Conservation (phyloP, 2,113 vertebrate species). For the Coreoperca whiteheadi region DNA sequence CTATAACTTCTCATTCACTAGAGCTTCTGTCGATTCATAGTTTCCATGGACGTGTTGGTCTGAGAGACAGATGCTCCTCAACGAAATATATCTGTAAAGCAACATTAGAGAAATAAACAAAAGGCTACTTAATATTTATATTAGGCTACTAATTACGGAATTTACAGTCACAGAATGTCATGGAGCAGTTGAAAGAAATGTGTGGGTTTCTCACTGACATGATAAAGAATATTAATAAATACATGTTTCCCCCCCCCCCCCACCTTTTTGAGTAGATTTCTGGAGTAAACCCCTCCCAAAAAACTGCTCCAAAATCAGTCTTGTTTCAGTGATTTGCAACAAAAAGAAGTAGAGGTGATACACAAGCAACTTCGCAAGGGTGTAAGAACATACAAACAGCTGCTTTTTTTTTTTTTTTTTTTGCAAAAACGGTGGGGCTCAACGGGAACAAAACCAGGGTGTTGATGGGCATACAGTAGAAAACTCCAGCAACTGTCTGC, state of each 20-base stretch:
- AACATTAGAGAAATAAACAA: constrained; percentile 54
- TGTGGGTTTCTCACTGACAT: constrained; percentile 60
- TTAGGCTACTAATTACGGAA: constrained; percentile 87
- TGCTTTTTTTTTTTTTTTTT: constrained; percentile 14
- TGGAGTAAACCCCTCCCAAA: neutral
- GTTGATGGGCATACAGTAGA: constrained; percentile 23
- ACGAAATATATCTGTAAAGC: constrained; percentile 75
- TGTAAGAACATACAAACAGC: constrained; percentile 11
- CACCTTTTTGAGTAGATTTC: constrained; percentile 45
- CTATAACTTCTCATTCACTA: constrained; percentile 79
- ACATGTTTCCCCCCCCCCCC: constrained; percentile 42
- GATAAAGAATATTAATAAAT: constrained; percentile 81
- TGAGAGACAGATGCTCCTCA: constrained; percentile 67
- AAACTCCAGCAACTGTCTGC: constrained; percentile 31
- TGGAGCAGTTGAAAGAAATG: constrained; percentile 69
- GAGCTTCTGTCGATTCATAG: constrained; percentile 61
- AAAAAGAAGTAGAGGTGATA: constrained; percentile 39
- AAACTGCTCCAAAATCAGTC: constrained; percentile 10
- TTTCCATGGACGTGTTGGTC: constrained; percentile 54
- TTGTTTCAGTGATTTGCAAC: constrained; percentile 25
- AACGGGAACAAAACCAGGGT: constrained; percentile 4
- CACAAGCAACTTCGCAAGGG: constrained; percentile 34
- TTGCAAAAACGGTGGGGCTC: neutral
- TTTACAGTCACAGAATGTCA: constrained; percentile 79
- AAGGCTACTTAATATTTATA: constrained; percentile 83